A percentile compares a stretch with the other conserved stretches of the same genome.
Evolutionary conservation across 2,113 vertebrate genomes (phyloP).

Genomic region (Erinaceus europaeus): DNA sequence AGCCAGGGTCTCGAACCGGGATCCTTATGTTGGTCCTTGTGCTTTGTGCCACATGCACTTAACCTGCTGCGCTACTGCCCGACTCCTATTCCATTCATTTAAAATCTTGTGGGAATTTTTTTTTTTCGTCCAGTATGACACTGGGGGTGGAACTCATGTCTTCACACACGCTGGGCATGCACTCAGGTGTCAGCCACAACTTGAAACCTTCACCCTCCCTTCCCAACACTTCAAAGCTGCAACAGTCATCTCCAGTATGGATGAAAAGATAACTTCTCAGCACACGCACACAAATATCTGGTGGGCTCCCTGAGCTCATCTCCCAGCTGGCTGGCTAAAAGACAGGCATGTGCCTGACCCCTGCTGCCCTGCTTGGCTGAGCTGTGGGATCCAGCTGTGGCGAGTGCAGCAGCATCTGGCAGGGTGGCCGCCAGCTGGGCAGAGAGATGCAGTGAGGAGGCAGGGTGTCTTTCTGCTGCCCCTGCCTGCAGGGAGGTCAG

Average conservation of each 20-base stretch:
- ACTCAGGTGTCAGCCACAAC: too few relatives aligned
- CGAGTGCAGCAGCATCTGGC: background rate
- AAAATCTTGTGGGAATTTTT: too few relatives aligned
- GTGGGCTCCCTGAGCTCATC: background rate
- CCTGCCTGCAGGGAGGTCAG: background rate
- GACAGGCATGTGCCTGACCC: background rate
- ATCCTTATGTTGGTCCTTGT: too few relatives aligned
- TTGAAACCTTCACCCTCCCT: too few relatives aligned
- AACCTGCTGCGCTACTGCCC: too few relatives aligned
- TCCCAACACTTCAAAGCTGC: background rate
- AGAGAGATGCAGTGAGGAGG: background rate
- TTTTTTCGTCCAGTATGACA: too few relatives aligned
- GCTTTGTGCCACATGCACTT: too few relatives aligned
- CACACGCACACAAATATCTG: background rate
- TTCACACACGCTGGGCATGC: too few relatives aligned
- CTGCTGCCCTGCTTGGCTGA: accelerated
- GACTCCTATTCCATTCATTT: too few relatives aligned
- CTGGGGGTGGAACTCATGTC: too few relatives aligned
- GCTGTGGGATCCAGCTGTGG: background rate
- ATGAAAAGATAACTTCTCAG: background rate
- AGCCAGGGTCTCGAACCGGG: too few relatives aligned
- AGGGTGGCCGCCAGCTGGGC: background rate
- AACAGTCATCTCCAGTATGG: background rate
- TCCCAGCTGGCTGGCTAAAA: background rate
- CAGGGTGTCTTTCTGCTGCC: background rate